Evolutionary conservation across 2,888 invertebrate species (phyloP).

Genomic region (Phaedon cochleariae): DNA sequence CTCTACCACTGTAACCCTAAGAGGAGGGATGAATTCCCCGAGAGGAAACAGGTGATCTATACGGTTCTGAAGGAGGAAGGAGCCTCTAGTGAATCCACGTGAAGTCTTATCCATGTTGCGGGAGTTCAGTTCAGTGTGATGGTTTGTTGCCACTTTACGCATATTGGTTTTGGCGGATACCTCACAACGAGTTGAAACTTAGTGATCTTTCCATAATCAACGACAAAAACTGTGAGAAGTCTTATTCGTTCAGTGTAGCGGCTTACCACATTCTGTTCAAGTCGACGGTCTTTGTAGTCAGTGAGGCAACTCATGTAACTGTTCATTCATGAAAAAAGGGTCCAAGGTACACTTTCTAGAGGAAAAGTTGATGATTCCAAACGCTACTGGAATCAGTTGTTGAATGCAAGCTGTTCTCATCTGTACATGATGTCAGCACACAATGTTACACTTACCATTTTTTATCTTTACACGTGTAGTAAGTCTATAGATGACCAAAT

Average conservation of each 20-base stretch:
- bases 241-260: no score
- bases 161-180: background rate
- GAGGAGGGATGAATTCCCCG: slow-evolving; percentile 46
- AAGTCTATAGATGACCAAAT: no score
- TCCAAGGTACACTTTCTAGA: background rate
- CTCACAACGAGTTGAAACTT: background rate
- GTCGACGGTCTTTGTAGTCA: background rate
- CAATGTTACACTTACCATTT: no score
- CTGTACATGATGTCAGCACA: no score
- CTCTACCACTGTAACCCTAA: slow-evolving; percentile 64
- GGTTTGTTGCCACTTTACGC: background rate
- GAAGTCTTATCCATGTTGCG: background rate
- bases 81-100: slow-evolving; percentile 15
- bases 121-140: background rate
- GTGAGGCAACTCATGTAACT: background rate
- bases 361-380: no score
- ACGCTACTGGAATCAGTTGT: no score
- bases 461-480: no score
- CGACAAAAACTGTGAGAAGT: background rate
- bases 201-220: background rate
- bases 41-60: slow-evolving; percentile 55
- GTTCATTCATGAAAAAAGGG: background rate
- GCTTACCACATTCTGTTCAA: no score
- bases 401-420: no score
- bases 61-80: slow-evolving; percentile 50